Evolutionary conservation across 2,797 vertebrate genomes (phyloP).

Genomic region (Mormyrops attenuatus): DNA sequence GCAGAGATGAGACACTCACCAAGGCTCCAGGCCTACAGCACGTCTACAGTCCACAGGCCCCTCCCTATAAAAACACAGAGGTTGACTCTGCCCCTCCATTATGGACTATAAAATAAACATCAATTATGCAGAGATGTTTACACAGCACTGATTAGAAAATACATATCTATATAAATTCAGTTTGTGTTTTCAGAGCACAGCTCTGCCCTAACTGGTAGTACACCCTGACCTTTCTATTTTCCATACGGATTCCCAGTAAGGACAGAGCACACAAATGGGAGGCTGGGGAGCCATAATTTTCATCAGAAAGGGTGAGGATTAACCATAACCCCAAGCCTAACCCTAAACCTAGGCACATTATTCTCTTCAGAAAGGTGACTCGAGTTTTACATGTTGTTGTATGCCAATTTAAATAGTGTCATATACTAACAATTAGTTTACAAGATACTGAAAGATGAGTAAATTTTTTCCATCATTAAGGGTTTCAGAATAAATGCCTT

Average conservation of each 20-base stretch:
- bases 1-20: neutral
- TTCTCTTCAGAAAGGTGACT: neutral
- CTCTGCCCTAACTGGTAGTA: neutral
- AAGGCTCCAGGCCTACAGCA: conserved; percentile 19
- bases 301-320: neutral
- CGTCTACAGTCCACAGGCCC: conserved; percentile 4
- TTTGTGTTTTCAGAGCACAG: neutral
- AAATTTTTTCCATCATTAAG: neutral
- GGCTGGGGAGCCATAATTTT: neutral
- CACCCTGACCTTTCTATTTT: neutral
- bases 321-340: neutral
- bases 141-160: neutral
- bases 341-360: neutral
- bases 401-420: neutral
- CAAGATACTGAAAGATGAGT: neutral
- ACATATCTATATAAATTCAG: neutral
- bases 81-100: neutral
- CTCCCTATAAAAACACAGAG: neutral
- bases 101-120: neutral
- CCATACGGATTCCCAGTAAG: neutral
- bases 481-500: neutral
- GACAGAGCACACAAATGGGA: neutral
- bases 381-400: neutral
- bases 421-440: neutral
- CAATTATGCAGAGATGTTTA: neutral